Percentiles rank a stretch among this genome's conserved stretches.
Conservation (phyloP, 2,888 invertebrate species). For the Agrotis puta region DNA sequence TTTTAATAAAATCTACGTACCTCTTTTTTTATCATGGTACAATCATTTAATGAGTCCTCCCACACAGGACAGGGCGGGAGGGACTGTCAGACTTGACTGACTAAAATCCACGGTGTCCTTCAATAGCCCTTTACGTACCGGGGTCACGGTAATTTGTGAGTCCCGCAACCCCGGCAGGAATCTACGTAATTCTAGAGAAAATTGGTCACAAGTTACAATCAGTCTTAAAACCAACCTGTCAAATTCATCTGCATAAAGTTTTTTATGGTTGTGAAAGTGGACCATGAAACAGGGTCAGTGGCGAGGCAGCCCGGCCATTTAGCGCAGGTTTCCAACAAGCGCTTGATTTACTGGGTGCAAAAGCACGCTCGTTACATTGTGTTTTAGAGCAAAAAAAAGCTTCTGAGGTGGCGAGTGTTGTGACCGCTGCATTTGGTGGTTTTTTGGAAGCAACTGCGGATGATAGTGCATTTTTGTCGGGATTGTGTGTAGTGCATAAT, state of each 20-base stretch:
- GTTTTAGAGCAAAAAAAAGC: slow-evolving; percentile 40
- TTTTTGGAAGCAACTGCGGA: slow-evolving; percentile 4
- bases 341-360: slow-evolving; percentile 52
- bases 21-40: too few species aligned
- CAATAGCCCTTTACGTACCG: too few species aligned
- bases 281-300: slow-evolving; percentile 47
- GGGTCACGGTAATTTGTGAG: too few species aligned
- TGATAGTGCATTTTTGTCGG: neutral
- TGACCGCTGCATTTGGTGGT: slow-evolving; percentile 5
- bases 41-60: too few species aligned
- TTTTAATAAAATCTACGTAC: too few species aligned
- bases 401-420: slow-evolving; percentile 8
- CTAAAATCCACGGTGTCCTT: too few species aligned
- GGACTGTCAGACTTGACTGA: too few species aligned
- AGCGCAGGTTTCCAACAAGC: slow-evolving; percentile 41
- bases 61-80: too few species aligned
- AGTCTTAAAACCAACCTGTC: slow-evolving; percentile 12
- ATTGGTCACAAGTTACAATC: neutral
- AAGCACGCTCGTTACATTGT: slow-evolving; percentile 32
- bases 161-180: too few species aligned
- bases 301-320: slow-evolving; percentile 36
- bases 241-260: slow-evolving; percentile 47
- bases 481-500: too few species aligned
- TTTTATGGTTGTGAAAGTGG: slow-evolving; percentile 47
- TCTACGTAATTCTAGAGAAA: too few species aligned